Evolutionary conservation across 2,888 invertebrate species (phyloP), one percentile per base, ranked within the genome.

Genomic region (Xestia xanthographa): DNA sequence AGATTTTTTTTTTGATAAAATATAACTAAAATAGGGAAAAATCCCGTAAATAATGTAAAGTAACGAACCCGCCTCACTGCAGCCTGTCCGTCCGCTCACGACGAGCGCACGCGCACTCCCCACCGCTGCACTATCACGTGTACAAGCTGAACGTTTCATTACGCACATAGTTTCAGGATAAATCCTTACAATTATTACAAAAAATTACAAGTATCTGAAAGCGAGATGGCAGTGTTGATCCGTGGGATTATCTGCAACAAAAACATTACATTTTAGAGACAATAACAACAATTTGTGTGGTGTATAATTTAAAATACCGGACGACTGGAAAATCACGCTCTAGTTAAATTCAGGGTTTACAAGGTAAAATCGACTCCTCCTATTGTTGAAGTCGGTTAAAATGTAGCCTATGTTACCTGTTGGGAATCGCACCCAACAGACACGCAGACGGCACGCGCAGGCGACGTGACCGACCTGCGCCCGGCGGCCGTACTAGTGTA

Each of bases 151-250:
- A 77, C 77, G 71, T 80, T 81, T 79, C 58, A 71, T 76, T 87
- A 89, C 87, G 86, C 85, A 83, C 80, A 60, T 78, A 79, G 75
- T 75, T 82, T 75, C 75, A 85, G 83, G 79, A 84, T 73, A 74
- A 83, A 83, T 80, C 86, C 90, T 90, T 89, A 91, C 88, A 88
- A 88, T 90, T 90, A 88, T 88, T 89, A 92, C n/a, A 92, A 92
- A 89, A 92, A 89, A 91, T 92, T 93, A 94, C 92, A 93, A 91
- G 90, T 92, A 92, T 90, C 91, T 93, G 93, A 95, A 96, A 96
- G 96, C 96, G 96, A 94, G 94, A 96, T 96, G 96, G 96, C 96
- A 96, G 96, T 96, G 96, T 92, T 89, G 89, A 89, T 90, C 91
- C 92, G 91, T 92, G 89, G 91, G 90, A 87, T 91, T 93, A 95